Evolutionary conservation across 92 coral and sea anemone species (phyloP), one percentile per base, ranked within the genome.

Genomic region (Micromussa lordhowensis): DNA sequence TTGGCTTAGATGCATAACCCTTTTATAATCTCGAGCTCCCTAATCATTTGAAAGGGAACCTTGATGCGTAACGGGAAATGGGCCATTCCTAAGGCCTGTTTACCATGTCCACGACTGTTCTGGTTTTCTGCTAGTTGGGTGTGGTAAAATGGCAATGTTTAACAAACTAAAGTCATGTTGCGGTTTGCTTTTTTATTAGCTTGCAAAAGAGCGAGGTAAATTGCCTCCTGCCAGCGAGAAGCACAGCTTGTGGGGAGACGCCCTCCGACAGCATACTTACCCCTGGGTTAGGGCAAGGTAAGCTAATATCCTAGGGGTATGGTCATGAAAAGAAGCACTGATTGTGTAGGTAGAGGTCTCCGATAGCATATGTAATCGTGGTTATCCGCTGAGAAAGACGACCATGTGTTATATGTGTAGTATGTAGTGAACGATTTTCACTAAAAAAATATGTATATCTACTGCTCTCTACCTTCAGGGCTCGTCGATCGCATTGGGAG

Each of bases 191-290:
- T 86, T 57, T 36, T 36, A 3, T 14, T 73, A 94, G 98, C 91
- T 95, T 75, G 91, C 94, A 11, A 71, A 93, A 70, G 98, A 95
- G 58, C 96, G 98, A 13, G 96, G 98, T 17, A 92, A 87, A 38
- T 64, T 89, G 18, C 96, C 95, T 55, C 83, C 87, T 32, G 96
- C 91, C 18, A 91, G 96, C 26, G 94, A 87, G 34, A 93, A 93
- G 85, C 95, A 92, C 80, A 73, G 88, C 51, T 71, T 73, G 54
- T 94, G 96, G 98, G 96, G 98, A 2, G 90, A 68, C 22, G 93
- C 94, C 32, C 75, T 95, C 6, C 78, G 85, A 36, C 91, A 80
- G 83, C 95, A 90, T 32, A 86, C 59, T 4, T 72, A 78, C 14
- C 93, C 93, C 10, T 90, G 89, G 91, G 89, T 92, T 22, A 81